Evolutionary conservation across 2,113 vertebrate species (phyloP), one percentile per base, ranked within the genome.

Genomic region (Sinocyclocheilus anshuiensis): DNA sequence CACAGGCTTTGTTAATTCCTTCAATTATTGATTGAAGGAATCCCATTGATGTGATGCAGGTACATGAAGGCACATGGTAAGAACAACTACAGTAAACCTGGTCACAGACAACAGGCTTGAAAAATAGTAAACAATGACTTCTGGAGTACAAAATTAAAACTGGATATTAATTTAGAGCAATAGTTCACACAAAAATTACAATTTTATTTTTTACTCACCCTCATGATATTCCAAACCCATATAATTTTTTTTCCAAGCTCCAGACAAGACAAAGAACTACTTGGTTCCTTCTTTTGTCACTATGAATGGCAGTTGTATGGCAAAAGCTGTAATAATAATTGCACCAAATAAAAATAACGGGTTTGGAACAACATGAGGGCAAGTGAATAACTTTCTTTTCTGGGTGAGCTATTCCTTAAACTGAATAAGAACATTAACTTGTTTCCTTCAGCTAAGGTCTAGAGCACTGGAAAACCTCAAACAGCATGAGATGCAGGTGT

Each of bases 401-500:
- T 45, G 45, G 45, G 3, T 48, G 45, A 48, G 45, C 45, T 0
- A 48, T 48, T 48, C 45, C 45, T 71, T 36, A 16, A 36, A 77
- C 48, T 9, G 24, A 78, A 57, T 29, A 36, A 53, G 75, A 53
- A 18, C 48, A 50, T 29, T 1, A 55, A 55, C 15, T 18, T 18
- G 26, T 78, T 26, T 78, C 26, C 33, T 78, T 61, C 26, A 72
- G 69, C n/a, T 12, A 80, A 15, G 20, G 36, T 24, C 29, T 77
- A 50, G 75, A 81, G 24, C 22, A 10, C n/a, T 42, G 42, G 26
- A 9, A 67, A 80, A 20, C 75, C 74, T 75, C 82, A 63, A 78
- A 80, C 50, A 36, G 20, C 67, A 65, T 48, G 29, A 42, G 45
- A 84, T 72, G 79, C 71, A 86, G 84, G 59, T 85, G 75, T 75